Percentiles rank a stretch among this genome's conserved stretches.
These are phyloP conservation scores for Drosophila lacertosa DNA, from an alignment of 1,140 invertebrate species.

Conservation along the genomic window DNA sequence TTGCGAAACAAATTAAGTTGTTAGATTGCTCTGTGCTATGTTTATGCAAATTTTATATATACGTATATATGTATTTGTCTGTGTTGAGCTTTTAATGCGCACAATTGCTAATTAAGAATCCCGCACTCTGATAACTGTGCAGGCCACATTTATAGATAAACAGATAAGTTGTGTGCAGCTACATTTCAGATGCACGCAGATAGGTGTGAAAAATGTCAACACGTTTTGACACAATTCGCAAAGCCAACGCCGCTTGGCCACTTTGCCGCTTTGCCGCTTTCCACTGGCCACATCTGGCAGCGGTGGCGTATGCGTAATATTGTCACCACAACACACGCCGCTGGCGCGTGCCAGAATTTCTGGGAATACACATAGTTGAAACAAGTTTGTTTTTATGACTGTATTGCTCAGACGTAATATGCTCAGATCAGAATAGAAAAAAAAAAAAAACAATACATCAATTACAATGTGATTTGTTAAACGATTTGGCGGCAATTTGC, in stretches of 20 bases:
- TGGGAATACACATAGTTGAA: neutral
- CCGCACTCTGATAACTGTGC: slow-evolving; percentile 18
- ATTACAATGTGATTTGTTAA: neutral
- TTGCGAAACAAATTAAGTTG: too few relatives aligned
- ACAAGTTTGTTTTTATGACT: too few relatives aligned
- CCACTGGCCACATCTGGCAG: neutral
- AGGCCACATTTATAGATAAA: neutral
- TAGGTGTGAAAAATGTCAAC: slow-evolving; percentile 35
- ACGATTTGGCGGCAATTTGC: neutral
- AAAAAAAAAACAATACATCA: too few relatives aligned
- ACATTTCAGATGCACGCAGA: slow-evolving; percentile 19
- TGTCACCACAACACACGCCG: slow-evolving; percentile 14
- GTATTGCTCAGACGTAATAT: too few relatives aligned
- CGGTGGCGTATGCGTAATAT: slow-evolving; percentile 46
- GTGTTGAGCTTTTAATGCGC: slow-evolving; percentile 42
- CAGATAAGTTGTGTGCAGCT: slow-evolving; percentile 5
- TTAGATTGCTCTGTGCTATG: neutral
- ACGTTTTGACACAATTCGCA: slow-evolving; percentile 10
- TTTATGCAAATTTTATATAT: too few relatives aligned
- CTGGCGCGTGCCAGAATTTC: slow-evolving; percentile 24
- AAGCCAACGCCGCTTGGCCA: neutral
- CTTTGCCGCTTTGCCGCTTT: too few relatives aligned
- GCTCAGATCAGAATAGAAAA: too few relatives aligned
- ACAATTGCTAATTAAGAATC: slow-evolving; percentile 66
- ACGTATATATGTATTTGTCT: neutral